Percentiles rank a stretch among this genome's conserved stretches.
Evolutionary conservation across 2,797 vertebrate species (phyloP).

Genomic region (Echiichthys vipera): DNA sequence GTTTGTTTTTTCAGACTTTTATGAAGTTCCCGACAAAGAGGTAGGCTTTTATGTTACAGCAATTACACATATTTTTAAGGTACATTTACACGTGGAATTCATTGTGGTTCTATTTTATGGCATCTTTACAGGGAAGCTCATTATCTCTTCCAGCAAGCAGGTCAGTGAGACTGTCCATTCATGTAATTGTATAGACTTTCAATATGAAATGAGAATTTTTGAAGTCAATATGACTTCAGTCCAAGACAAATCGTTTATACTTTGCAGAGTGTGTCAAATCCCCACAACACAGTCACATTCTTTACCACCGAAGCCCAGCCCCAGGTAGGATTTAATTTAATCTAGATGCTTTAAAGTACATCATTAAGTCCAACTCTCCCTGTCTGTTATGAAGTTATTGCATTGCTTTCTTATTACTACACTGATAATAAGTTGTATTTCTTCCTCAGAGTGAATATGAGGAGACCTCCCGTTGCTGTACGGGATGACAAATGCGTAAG

Average conservation of each 20-base stretch:
- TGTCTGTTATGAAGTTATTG: background rate
- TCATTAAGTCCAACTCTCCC: background rate
- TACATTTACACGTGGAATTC: background rate
- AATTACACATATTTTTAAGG: background rate
- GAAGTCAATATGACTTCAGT: background rate
- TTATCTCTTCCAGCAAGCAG: slow-evolving; percentile 54
- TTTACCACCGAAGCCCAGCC: slow-evolving; percentile 74
- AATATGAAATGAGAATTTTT: background rate
- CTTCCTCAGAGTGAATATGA: slow-evolving; percentile 57
- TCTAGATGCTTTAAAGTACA: background rate
- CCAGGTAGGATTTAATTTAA: slow-evolving; percentile 67
- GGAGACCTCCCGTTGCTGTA: slow-evolving; percentile 56
- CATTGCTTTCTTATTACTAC: background rate
- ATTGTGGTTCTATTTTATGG: slow-evolving; percentile 6
- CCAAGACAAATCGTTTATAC: background rate
- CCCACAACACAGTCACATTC: slow-evolving; percentile 10
- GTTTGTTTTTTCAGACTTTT: slow-evolving; percentile 82
- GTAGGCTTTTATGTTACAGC: slow-evolving; percentile 65
- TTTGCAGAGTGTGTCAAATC: slow-evolving; percentile 43
- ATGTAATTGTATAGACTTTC: background rate
- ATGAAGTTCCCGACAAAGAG: slow-evolving; percentile 84
- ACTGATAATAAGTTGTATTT: background rate
- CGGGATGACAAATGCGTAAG: slow-evolving; percentile 46
- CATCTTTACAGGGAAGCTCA: slow-evolving; percentile 67
- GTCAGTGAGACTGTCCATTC: slow-evolving; percentile 54